These are phyloP conservation scores for Pammene fasciana DNA, from an alignment of 2,888 invertebrate genomes.

Conservation along the genomic window DNA sequence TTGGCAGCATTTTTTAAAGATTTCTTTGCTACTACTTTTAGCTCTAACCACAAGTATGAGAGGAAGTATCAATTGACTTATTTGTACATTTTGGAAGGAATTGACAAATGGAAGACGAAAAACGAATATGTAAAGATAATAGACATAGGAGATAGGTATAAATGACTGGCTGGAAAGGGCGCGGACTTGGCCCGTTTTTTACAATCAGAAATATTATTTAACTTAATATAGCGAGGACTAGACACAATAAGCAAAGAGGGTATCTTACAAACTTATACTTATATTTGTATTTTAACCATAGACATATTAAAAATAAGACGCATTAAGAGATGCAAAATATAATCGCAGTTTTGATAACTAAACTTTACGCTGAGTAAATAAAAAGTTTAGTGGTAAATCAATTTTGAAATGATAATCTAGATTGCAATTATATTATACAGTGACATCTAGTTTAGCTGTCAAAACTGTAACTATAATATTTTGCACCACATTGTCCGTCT, in stretches of 20 bases:
- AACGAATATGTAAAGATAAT: slow-evolving; percentile 57
- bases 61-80: slow-evolving; percentile 77
- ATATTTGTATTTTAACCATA: slow-evolving; percentile 13
- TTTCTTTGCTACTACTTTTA: not conserved
- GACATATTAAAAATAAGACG: not conserved
- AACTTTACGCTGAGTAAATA: not conserved
- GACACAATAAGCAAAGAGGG: slow-evolving; percentile 60
- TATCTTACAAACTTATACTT: slow-evolving; percentile 47
- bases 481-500: not conserved
- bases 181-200: slow-evolving; percentile 24
- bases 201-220: slow-evolving; percentile 17
- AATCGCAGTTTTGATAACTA: not conserved
- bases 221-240: slow-evolving; percentile 60
- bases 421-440: not conserved
- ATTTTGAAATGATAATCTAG: too few relatives aligned
- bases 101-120: slow-evolving; percentile 80
- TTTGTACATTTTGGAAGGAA: slow-evolving; percentile 81
- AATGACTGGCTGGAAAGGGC: slow-evolving; percentile 16
- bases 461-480: not conserved
- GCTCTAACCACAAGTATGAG: slow-evolving; percentile 16
- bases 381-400: not conserved
- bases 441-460: not conserved
- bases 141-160: slow-evolving; percentile 36
- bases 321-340: not conserved
- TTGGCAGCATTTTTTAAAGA: too few relatives aligned